These are phyloP conservation scores for Heterodera filipjevi DNA, from an alignment of 2,888 invertebrate genomes.

Conservation along the genomic window DNA sequence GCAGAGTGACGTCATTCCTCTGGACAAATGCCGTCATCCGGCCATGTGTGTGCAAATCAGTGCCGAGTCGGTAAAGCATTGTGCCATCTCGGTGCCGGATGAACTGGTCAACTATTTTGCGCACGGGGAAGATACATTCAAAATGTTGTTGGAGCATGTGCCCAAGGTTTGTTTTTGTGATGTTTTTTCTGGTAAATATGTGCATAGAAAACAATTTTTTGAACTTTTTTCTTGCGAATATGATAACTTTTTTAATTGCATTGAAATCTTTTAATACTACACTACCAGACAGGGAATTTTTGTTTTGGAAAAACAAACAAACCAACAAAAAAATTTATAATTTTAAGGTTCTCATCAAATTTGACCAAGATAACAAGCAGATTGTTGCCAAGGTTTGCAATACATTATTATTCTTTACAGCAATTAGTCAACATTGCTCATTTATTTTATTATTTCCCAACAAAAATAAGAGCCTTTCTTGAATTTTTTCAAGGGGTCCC, in stretches of 20 bases:
- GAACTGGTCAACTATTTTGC: conserved; percentile 44
- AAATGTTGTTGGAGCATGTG: neutral
- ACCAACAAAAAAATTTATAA: too few relatives aligned
- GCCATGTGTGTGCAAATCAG: conserved; percentile 28
- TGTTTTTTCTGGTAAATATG: neutral
- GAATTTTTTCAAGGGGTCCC: too few relatives aligned
- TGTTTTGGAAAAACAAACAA: too few relatives aligned
- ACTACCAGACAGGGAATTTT: too few relatives aligned
- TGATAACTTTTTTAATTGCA: too few relatives aligned
- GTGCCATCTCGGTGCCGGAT: conserved; percentile 39
- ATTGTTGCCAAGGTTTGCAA: conserved; percentile 17
- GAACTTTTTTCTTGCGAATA: too few relatives aligned
- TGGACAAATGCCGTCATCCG: conserved; percentile 38
- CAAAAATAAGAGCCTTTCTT: too few relatives aligned
- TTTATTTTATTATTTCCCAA: too few relatives aligned
- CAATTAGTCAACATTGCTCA: too few relatives aligned
- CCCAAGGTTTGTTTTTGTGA: neutral
- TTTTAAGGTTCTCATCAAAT: conserved; percentile 16
- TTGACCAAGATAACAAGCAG: conserved; percentile 13
- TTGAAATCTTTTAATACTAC: too few relatives aligned
- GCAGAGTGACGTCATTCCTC: conserved; percentile 37
- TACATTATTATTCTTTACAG: too few relatives aligned
- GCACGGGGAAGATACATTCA: neutral
- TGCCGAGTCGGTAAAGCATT: conserved; percentile 38
- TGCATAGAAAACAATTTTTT: neutral